Percentiles rank a stretch among this genome's conserved stretches.
Evolutionary conservation across 2,888 invertebrate genomes (phyloP).

Genomic region (Andrena praecox): DNA sequence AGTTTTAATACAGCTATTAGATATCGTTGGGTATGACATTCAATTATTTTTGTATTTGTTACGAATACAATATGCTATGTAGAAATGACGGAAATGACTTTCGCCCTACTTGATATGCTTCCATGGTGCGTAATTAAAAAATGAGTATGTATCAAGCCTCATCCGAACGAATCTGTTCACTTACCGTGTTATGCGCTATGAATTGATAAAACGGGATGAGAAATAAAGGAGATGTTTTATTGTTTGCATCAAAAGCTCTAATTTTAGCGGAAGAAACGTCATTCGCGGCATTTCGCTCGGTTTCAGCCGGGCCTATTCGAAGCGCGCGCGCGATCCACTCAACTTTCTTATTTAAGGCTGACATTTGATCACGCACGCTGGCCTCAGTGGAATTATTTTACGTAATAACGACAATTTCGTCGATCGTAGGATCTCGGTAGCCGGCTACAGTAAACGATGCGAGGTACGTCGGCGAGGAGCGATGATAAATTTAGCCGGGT

Average conservation of each 20-base stretch:
- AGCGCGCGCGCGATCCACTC: neutral
- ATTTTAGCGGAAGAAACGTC: neutral
- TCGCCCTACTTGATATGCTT: too few relatives aligned
- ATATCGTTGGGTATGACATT: neutral
- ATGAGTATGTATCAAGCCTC: too few relatives aligned
- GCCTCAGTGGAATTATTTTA: slow-evolving; percentile 63
- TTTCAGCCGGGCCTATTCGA: neutral
- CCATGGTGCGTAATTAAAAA: too few relatives aligned
- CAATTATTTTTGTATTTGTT: too few relatives aligned
- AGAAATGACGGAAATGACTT: too few relatives aligned
- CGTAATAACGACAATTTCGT: slow-evolving; percentile 63
- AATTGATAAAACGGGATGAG: neutral
- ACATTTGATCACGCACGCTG: slow-evolving; percentile 46
- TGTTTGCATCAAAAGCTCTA: neutral
- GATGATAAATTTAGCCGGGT: slow-evolving; percentile 75
- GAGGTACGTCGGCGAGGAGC: slow-evolving; percentile 46
- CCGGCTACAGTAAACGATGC: slow-evolving; percentile 49
- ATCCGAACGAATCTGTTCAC: too few relatives aligned
- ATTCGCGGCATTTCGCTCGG: neutral
- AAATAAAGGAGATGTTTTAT: neutral
- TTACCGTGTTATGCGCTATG: too few relatives aligned
- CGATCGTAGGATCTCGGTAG: slow-evolving; percentile 36
- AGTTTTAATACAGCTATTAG: neutral
- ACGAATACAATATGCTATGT: too few relatives aligned
- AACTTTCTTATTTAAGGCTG: slow-evolving; percentile 53